Conservation (phyloP, 2,113 vertebrate species). For the Malurus elegans region DNA sequence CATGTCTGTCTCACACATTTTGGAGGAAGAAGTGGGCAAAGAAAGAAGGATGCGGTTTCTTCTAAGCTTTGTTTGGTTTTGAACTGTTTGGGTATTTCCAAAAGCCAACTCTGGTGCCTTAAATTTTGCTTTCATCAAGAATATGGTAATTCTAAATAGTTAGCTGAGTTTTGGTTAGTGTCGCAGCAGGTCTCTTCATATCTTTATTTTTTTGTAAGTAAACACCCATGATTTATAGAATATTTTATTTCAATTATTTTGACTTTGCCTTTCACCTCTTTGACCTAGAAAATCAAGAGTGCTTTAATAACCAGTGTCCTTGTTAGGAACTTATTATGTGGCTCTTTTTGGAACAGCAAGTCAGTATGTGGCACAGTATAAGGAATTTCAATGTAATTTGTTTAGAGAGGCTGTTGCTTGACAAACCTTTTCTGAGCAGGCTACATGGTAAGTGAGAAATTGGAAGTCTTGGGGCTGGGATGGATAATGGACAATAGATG, state of each 20-base stretch:
- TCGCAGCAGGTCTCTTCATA: background rate
- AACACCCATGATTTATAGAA: background rate
- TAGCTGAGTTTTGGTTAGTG: background rate
- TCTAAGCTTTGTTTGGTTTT: background rate
- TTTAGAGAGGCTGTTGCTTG: slow-evolving; percentile 26
- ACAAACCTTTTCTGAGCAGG: slow-evolving; percentile 35
- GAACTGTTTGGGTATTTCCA: background rate
- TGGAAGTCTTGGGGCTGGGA: background rate
- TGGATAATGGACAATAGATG: slow-evolving; percentile 35
- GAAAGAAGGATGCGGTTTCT: background rate
- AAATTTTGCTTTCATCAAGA: background rate
- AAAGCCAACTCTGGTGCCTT: background rate
- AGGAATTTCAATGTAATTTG: slow-evolving; percentile 41
- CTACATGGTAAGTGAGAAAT: background rate
- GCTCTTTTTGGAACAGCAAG: slow-evolving; percentile 25
- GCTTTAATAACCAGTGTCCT: slow-evolving; percentile 12
- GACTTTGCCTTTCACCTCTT: slow-evolving; percentile 20
- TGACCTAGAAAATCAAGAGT: slow-evolving; percentile 36
- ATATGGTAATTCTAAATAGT: background rate
- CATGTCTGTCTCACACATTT: background rate
- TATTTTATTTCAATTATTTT: slow-evolving; percentile 45
- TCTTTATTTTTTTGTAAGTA: background rate
- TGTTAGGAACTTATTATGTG: slow-evolving; percentile 28
- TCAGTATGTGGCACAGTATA: background rate
- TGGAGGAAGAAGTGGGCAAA: background rate